Conservation (phyloP, 2,113 vertebrate genomes). For the Oxyura jamaicensis region DNA sequence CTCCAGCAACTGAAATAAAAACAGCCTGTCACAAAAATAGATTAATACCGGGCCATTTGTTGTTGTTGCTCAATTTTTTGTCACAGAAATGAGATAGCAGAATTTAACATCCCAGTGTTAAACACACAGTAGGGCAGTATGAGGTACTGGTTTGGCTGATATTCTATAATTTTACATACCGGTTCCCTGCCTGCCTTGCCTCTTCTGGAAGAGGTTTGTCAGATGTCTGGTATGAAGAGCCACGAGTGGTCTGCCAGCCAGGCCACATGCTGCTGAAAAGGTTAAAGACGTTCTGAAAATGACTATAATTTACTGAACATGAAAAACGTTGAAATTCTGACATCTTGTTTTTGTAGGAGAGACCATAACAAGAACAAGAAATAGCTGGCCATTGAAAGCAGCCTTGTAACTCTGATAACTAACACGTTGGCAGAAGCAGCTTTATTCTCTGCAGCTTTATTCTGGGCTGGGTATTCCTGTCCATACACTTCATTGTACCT, state of each 20-base stretch:
- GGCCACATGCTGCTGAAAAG: neutral
- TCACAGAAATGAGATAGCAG: neutral
- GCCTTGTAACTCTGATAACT: neutral
- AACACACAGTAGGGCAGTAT: neutral
- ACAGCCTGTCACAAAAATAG: neutral
- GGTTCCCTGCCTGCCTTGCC: neutral
- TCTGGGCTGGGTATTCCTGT: neutral
- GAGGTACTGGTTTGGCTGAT: fast-evolving
- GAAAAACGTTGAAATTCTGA: neutral
- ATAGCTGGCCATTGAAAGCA: neutral
- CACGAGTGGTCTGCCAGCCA: neutral
- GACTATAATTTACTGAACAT: neutral
- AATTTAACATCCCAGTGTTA: neutral
- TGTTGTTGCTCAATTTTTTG: neutral
- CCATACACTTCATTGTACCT: neutral
- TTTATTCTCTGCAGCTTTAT: neutral
- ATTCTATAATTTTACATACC: neutral
- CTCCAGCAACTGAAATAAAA: neutral
- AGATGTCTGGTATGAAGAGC: neutral
- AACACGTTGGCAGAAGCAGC: neutral
- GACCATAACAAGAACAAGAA: neutral
- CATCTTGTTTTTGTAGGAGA: neutral
- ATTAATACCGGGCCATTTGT: neutral
- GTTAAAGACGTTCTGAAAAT: constrained; percentile 16
- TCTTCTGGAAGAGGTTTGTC: neutral